These are phyloP conservation scores for Samia ricini DNA, from an alignment of 1,140 invertebrate species.

Conservation along the genomic window DNA sequence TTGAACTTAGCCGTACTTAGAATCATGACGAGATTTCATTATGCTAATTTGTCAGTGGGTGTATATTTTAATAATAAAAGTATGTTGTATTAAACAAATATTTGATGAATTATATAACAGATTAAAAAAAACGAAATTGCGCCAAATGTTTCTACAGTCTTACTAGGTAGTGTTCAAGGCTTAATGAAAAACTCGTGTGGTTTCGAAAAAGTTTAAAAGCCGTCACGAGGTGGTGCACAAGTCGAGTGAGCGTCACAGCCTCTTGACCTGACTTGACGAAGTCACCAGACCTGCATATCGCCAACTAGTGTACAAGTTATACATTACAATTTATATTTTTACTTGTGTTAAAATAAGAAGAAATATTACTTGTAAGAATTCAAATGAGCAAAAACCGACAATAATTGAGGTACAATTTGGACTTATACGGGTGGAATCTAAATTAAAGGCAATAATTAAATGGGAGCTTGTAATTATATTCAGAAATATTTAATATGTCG, in stretches of 20 bases:
- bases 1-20: neutral
- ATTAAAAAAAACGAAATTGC: neutral
- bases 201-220: conserved; percentile 65
- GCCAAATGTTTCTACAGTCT: neutral
- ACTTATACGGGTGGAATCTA: too few relatives aligned
- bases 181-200: conserved; percentile 65
- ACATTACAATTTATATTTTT: conserved; percentile 14
- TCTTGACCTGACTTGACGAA: conserved; percentile 48
- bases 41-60: too few relatives aligned
- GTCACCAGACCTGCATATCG: conserved; percentile 26
- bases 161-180: conserved; percentile 31
- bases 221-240: conserved; percentile 48
- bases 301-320: conserved; percentile 10
- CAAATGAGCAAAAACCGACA: too few relatives aligned
- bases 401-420: too few relatives aligned
- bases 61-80: neutral
- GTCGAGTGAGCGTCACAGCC: conserved; percentile 62
- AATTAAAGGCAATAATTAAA: too few relatives aligned
- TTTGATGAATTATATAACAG: neutral
- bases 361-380: too few relatives aligned
- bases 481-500: too few relatives aligned
- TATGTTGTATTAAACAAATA: neutral
- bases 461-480: too few relatives aligned
- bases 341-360: too few relatives aligned
- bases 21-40: too few relatives aligned